A percentile compares a stretch with the other conserved stretches of the same genome.
These are phyloP conservation scores for Trissolcus basalis DNA, from an alignment of 1,140 invertebrate species.

Conservation along the genomic window DNA sequence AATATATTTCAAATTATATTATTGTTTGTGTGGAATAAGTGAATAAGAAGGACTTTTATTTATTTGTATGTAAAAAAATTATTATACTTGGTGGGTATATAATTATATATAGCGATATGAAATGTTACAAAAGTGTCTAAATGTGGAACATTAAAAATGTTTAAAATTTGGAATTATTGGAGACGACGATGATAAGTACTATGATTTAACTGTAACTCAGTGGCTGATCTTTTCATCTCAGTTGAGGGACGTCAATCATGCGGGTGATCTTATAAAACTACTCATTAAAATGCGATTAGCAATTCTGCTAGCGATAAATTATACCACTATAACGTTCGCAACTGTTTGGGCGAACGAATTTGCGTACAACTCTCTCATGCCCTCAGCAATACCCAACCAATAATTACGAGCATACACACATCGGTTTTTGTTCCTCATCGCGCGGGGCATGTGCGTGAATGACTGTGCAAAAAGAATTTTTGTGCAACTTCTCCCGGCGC, in stretches of 20 bases:
- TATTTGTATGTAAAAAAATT: too few relatives aligned
- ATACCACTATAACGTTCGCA: conserved; percentile 7
- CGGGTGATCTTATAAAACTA: conserved; percentile 12
- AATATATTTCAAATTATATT: too few relatives aligned
- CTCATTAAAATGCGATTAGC: conserved; percentile 46
- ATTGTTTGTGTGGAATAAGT: too few relatives aligned
- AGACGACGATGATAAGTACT: too few relatives aligned
- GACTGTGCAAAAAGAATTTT: conserved; percentile 25
- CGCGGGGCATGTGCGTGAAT: conserved; percentile 21
- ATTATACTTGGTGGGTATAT: too few relatives aligned
- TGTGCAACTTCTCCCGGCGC: too few relatives aligned
- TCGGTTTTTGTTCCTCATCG: conserved; percentile 11
- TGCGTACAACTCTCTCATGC: conserved; percentile 31
- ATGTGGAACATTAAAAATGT: too few relatives aligned
- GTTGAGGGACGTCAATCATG: conserved; percentile 8
- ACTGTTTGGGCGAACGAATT: conserved; percentile 44
- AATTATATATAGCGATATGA: too few relatives aligned
- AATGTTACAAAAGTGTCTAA: too few relatives aligned
- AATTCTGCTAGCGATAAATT: conserved; percentile 35
- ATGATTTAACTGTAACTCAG: not conserved
- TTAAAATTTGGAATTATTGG: too few relatives aligned
- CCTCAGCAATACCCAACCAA: conserved; percentile 37
- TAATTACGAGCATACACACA: conserved; percentile 38
- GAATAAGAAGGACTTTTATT: too few relatives aligned
- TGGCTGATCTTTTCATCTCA: conserved; percentile 31